Conservation (phyloP, 2,797 vertebrate genomes). For the Cygnus olor region DNA sequence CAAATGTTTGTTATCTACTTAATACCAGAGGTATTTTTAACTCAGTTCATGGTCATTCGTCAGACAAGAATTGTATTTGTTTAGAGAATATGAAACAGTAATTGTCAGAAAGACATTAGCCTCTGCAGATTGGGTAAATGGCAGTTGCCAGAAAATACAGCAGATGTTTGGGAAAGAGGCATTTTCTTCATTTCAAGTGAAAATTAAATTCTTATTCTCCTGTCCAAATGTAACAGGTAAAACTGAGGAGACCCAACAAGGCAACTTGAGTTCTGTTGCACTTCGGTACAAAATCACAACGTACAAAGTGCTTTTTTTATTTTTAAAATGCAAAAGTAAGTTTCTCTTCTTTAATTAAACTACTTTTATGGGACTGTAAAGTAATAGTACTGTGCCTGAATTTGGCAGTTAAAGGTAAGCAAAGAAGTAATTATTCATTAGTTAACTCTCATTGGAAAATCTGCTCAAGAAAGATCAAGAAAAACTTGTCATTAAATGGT, state of each 20-base stretch:
- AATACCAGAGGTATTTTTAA: slow-evolving; percentile 44
- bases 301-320: neutral
- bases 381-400: neutral
- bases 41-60: slow-evolving; percentile 19
- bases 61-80: neutral
- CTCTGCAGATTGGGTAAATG: slow-evolving; percentile 56
- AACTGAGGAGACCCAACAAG: neutral
- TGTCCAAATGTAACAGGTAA: neutral
- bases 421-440: slow-evolving; percentile 36
- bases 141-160: slow-evolving; percentile 18
- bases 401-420: neutral
- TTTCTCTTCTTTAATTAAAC: slow-evolving; percentile 30
- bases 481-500: neutral
- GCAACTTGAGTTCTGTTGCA: neutral
- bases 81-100: neutral
- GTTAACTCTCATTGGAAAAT: neutral
- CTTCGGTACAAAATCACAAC: neutral
- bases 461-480: neutral
- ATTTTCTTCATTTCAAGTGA: slow-evolving; percentile 37
- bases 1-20: slow-evolving; percentile 1
- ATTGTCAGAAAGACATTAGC: slow-evolving; percentile 63
- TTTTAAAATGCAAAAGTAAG: neutral
- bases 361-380: neutral
- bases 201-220: slow-evolving; percentile 48
- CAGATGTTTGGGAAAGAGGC: neutral